Conservation (phyloP, 2,113 vertebrate genomes). For the Carettochelys insculpta region DNA sequence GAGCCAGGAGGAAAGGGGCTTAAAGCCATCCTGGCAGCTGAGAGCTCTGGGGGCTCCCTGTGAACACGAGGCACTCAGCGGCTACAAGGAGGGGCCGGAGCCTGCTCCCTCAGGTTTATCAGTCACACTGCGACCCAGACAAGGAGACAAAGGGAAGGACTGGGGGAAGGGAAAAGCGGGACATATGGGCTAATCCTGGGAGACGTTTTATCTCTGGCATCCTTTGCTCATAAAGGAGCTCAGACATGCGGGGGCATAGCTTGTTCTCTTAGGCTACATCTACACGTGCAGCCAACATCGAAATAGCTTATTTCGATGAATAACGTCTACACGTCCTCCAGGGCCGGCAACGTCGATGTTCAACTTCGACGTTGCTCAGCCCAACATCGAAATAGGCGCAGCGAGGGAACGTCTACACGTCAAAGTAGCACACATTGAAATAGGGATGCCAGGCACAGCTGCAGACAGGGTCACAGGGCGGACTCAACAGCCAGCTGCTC, state of each 20-base stretch:
- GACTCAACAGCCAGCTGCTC: too few species aligned
- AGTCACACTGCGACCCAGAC: neutral
- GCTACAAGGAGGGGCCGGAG: neutral
- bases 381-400: too few species aligned
- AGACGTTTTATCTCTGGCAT: neutral
- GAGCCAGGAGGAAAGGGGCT: neutral
- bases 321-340: too few species aligned
- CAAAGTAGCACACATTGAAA: too few species aligned
- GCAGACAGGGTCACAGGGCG: too few species aligned
- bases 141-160: neutral
- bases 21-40: neutral
- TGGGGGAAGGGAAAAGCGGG: accelerated
- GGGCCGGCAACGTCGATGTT: too few species aligned
- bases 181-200: accelerated
- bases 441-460: too few species aligned
- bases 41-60: accelerated
- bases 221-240: neutral
- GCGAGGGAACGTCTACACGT: too few species aligned
- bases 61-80: accelerated
- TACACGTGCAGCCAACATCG: too few species aligned
- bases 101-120: neutral
- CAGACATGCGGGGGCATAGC: accelerated
- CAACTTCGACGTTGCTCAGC: too few species aligned
- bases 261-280: too few species aligned
- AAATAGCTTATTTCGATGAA: too few species aligned